Conservation (phyloP, 1,140 invertebrate genomes). For the Mamestra configurata region DNA sequence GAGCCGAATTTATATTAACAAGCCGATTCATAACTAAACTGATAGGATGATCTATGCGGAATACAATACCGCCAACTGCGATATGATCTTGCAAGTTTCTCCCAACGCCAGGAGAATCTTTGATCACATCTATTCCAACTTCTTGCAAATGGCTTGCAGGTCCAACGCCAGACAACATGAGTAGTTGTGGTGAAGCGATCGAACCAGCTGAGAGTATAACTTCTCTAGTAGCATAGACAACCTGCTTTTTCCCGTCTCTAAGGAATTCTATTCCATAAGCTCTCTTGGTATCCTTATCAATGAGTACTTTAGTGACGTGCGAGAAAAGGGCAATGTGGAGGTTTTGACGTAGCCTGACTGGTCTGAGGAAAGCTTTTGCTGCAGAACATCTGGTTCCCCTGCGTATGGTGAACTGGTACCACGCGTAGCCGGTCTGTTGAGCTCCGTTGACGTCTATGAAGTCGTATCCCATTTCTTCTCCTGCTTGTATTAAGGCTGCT, state of each 20-base stretch:
- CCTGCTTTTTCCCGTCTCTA: constrained; percentile 90
- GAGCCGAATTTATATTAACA: constrained; percentile 92
- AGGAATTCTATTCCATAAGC: constrained; percentile 94
- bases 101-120: constrained; percentile 93
- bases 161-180: constrained; percentile 96
- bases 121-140: constrained; percentile 90
- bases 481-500: constrained; percentile 95
- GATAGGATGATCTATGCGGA: constrained; percentile 93
- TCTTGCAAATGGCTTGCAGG: constrained; percentile 91
- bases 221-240: constrained; percentile 92
- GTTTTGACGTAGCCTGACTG: constrained; percentile 91
- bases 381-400: constrained; percentile 93
- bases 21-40: constrained; percentile 93
- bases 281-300: constrained; percentile 91
- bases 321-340: constrained; percentile 92
- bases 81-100: constrained; percentile 96
- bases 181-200: constrained; percentile 93
- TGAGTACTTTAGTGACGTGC: constrained; percentile 93
- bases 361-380: constrained; percentile 94
- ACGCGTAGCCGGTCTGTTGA: constrained; percentile 94
- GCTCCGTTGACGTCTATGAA: constrained; percentile 93
- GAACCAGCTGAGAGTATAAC: constrained; percentile 94
- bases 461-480: constrained; percentile 96
- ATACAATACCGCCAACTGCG: constrained; percentile 93
- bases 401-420: constrained; percentile 95